Conservation (phyloP, 2,113 vertebrate genomes). For the Dendrocopos noguchii region DNA sequence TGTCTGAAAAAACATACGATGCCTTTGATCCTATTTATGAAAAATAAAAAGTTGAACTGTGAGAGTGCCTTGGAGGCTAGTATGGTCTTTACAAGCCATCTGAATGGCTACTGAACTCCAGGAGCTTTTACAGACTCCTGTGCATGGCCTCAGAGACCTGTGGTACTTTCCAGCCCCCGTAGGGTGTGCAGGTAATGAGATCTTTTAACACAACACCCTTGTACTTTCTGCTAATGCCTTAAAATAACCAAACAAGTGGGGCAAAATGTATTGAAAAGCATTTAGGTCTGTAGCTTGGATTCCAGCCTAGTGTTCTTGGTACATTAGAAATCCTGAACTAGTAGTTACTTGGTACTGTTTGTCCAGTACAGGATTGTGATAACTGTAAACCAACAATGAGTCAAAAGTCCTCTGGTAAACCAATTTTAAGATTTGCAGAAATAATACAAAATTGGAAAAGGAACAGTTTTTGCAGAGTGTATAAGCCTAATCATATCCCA, state of each 20-base stretch:
- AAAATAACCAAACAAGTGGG: background rate
- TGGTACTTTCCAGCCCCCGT: background rate
- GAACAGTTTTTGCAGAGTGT: background rate
- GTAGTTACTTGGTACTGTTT: background rate
- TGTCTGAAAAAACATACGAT: background rate
- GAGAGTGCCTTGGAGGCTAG: background rate
- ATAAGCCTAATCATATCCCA: background rate
- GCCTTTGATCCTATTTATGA: background rate
- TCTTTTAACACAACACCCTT: background rate
- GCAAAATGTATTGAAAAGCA: background rate
- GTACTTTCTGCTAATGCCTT: background rate
- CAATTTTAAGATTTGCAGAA: background rate
- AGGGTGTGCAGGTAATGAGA: background rate
- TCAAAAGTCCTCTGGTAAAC: background rate
- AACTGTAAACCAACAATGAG: background rate
- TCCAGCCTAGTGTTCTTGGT: background rate
- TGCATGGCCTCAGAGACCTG: background rate
- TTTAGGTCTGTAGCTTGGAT: background rate
- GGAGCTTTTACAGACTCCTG: background rate
- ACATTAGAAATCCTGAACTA: background rate
- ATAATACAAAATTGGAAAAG: background rate
- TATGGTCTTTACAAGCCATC: background rate
- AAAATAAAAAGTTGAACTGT: background rate
- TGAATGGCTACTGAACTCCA: background rate
- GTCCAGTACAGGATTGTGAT: background rate